Evolutionary conservation across 2,797 vertebrate genomes (phyloP).

Genomic region (Leptatherina wallacei): DNA sequence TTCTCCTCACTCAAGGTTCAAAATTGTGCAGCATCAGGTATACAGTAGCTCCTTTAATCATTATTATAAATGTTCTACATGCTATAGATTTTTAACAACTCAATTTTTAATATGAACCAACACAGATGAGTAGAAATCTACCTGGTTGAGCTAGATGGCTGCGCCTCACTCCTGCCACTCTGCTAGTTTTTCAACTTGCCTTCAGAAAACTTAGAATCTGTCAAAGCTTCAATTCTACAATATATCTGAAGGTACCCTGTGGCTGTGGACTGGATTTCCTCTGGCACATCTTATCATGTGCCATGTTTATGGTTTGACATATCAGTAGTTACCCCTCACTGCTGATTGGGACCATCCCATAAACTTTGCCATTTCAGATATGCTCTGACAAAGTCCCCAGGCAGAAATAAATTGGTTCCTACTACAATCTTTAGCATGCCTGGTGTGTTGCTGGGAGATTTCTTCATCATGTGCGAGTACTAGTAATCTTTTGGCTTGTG

Average conservation of each 20-base stretch:
- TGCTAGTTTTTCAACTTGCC: not conserved
- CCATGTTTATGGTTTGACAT: too few species aligned
- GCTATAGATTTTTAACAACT: not conserved
- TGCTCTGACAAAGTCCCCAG: not conserved
- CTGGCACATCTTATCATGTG: not conserved
- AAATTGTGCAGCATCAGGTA: too few species aligned
- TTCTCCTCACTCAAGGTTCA: too few species aligned
- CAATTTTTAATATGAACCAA: not conserved
- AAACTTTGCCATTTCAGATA: not conserved
- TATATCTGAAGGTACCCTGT: not conserved
- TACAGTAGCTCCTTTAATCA: not conserved
- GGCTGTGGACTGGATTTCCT: not conserved
- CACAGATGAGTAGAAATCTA: not conserved
- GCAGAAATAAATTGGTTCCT: not conserved
- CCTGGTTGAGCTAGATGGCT: not conserved
- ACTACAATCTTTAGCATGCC: too few species aligned
- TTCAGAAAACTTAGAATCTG: not conserved
- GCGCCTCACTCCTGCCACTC: not conserved
- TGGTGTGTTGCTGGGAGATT: too few species aligned
- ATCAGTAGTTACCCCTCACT: not conserved
- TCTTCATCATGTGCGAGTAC: too few species aligned
- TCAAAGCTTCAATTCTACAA: not conserved
- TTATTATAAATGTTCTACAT: not conserved
- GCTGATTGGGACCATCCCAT: not conserved
- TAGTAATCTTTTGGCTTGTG: too few species aligned